Base-by-base conservation (phyloP, 1,140 invertebrate species). In the Aphidius ervi region DNA sequence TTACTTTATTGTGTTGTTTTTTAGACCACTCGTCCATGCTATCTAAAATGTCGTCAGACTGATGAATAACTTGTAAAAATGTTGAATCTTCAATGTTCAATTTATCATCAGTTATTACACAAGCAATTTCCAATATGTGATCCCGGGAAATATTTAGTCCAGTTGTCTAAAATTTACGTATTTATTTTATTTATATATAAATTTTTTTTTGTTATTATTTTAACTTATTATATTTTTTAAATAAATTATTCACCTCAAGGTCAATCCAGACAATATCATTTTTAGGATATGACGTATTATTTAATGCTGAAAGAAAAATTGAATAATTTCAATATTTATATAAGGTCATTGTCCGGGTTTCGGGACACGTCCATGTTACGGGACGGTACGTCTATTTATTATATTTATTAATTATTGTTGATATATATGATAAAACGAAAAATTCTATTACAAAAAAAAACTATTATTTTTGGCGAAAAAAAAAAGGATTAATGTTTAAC, bases 111-210 rank as follows among this genome's bases (percentile, higher is more conserved):
- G 94, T 97, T 39, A 98, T 81, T 42, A 97, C 70, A 74, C 92
- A 93, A 1, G 93, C 90, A 62, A 95, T 84, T 82, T 98, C 95
- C 64, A 98, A 74, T 40, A 98, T 92, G 61, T 87, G 83, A 74
- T 94, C 87, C 60, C 81, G 88, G 1, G 88, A 81, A 52, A 90
- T 72, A 76, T 96, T 84, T 9, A 98, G 75, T 5, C 88, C 88
- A 40, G 71, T 71, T 67, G 78, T 67, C 77, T 79, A n/a, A 56
- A 20, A 59, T 31, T 31, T 31, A 31, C 23, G 23, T 31, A 31
- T 31, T 31, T 3, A 4, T 31, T 43, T 2, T 43, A 8, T 43
- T 2, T 43, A 8, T 10, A 2, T 1, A 52, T 9, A 42, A 55
- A 43, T 41, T 55, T 55, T 42, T 3, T 9, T 39, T 3, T 42